Conservation (phyloP, 2,797 vertebrate genomes). For the Darevskia nairensis region DNA sequence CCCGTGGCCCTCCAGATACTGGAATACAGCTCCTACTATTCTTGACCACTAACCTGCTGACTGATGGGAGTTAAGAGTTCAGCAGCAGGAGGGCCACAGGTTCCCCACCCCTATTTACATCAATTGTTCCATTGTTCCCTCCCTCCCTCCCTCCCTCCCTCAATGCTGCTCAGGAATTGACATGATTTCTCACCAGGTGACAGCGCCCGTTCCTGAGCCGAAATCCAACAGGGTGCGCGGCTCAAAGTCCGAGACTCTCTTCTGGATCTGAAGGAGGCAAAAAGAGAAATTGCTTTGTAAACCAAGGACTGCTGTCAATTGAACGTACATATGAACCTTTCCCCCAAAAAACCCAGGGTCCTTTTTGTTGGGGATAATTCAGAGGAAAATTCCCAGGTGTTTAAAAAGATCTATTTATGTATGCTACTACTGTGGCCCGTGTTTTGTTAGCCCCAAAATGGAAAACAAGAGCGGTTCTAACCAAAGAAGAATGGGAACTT, state of each 20-base stretch:
- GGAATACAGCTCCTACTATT: background rate
- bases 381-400: no score
- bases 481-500: no score
- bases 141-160: background rate
- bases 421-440: no score
- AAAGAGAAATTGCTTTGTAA: background rate
- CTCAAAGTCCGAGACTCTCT: constrained; percentile 81
- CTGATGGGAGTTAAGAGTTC: background rate
- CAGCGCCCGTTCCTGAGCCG: constrained; percentile 88
- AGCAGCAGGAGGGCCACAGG: background rate
- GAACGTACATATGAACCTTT: no score
- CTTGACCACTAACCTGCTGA: background rate
- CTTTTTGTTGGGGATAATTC: no score
- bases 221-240: constrained; percentile 89
- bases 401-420: no score
- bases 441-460: no score
- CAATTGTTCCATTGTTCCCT: no score
- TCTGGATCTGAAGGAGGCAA: constrained; percentile 80
- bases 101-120: background rate
- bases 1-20: background rate
- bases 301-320: no score
- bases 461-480: no score
- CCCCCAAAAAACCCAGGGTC: no score
- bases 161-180: background rate
- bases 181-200: constrained; percentile 80